Conservation (phyloP, 1,140 invertebrate species). For the Tribolium castaneum region DNA sequence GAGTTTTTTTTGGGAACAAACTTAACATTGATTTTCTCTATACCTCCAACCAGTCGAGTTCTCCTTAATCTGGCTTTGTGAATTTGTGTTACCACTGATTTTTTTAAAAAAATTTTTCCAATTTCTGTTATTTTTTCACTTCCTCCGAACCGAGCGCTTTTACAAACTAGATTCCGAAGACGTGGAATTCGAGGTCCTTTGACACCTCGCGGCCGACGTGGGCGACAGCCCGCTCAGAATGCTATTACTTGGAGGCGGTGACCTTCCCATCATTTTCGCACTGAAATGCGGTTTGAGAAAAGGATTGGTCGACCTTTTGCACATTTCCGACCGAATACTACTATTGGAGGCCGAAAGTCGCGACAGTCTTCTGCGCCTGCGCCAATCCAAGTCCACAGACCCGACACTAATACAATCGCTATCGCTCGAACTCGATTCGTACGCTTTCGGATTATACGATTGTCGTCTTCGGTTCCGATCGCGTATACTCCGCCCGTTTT, state of each 20-base stretch:
- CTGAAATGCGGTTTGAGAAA: slow-evolving; percentile 60
- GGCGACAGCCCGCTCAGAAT: slow-evolving; percentile 62
- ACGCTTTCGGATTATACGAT: slow-evolving; percentile 68
- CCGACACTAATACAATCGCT: slow-evolving; percentile 61
- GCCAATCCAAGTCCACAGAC: slow-evolving; percentile 63
- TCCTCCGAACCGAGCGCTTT: slow-evolving; percentile 30
- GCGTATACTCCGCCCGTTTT: slow-evolving; percentile 61
- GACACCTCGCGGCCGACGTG: slow-evolving; percentile 60
- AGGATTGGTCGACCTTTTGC: slow-evolving; percentile 55
- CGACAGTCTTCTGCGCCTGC: slow-evolving; percentile 57
- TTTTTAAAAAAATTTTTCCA: too few species aligned
- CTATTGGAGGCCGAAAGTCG: slow-evolving; percentile 60
- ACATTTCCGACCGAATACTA: slow-evolving; percentile 62
- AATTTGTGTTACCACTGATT: too few species aligned
- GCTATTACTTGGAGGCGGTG: slow-evolving; percentile 62
- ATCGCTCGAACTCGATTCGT: slow-evolving; percentile 64
- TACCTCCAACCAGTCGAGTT: too few species aligned
- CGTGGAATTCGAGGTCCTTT: slow-evolving; percentile 48
- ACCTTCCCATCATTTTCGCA: slow-evolving; percentile 57
- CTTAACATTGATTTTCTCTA: too few species aligned
- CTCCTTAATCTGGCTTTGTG: too few species aligned
- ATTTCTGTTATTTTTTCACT: too few species aligned
- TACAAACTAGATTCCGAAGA: slow-evolving; percentile 62
- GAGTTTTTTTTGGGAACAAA: too few species aligned
- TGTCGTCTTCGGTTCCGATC: slow-evolving; percentile 67